Conservation (phyloP, 2,797 vertebrate genomes). For the Oceanodroma leucorhoa region DNA sequence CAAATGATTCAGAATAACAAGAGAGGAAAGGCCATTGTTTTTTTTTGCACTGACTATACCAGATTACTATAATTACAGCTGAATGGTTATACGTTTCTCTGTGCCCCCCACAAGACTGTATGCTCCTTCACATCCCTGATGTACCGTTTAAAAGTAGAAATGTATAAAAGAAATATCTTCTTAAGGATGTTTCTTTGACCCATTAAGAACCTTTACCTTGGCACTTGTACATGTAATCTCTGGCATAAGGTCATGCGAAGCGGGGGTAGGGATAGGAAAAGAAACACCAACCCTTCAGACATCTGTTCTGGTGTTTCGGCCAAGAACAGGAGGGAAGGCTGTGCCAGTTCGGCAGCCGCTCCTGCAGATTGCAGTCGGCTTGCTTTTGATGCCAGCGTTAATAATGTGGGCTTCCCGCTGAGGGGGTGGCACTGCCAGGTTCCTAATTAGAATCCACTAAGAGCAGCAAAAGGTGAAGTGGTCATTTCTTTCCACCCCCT, state of each 20-base stretch:
- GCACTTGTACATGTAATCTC: constrained; percentile 47
- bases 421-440: constrained; percentile 56
- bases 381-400: constrained; percentile 58
- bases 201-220: constrained; percentile 65
- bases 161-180: not conserved
- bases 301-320: constrained; percentile 70
- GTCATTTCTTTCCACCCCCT: constrained; percentile 14
- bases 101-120: not conserved
- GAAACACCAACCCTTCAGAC: constrained; percentile 57
- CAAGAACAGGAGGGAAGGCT: constrained; percentile 57
- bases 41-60: constrained; percentile 54
- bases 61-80: constrained; percentile 67
- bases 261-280: not conserved
- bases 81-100: constrained; percentile 40
- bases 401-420: constrained; percentile 69
- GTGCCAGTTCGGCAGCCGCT: constrained; percentile 62
- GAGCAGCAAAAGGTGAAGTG: constrained; percentile 23
- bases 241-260: constrained; percentile 61
- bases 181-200: constrained; percentile 60
- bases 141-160: not conserved
- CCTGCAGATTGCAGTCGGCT: constrained; percentile 57
- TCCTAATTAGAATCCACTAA: constrained; percentile 70
- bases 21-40: constrained; percentile 70
- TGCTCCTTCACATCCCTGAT: not conserved
- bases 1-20: constrained; percentile 69